Evolutionary conservation across 2,888 invertebrate species (phyloP).

Genomic region (Germaria angustata): DNA sequence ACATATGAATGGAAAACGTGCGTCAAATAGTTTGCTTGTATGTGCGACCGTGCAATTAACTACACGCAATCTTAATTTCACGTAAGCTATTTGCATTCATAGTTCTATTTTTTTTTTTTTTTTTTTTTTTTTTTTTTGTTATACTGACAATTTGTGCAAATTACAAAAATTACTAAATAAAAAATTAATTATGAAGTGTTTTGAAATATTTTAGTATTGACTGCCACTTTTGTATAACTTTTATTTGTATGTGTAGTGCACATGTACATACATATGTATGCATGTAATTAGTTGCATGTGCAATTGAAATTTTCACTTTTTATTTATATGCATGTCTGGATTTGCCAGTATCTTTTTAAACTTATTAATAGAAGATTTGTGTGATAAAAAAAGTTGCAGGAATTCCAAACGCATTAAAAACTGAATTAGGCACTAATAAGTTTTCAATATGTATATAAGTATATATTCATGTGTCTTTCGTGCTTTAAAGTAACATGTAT

Average conservation of each 20-base stretch:
- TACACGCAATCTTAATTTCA: slow-evolving; percentile 53
- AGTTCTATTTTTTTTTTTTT: slow-evolving; percentile 4
- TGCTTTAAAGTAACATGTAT: too few species aligned
- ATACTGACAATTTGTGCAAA: slow-evolving; percentile 29
- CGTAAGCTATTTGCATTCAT: slow-evolving; percentile 47
- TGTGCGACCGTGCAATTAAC: neutral
- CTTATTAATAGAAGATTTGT: too few species aligned
- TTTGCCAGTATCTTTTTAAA: too few species aligned
- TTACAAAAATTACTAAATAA: neutral
- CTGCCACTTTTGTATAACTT: neutral
- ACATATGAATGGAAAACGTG: too few species aligned
- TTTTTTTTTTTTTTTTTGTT: neutral
- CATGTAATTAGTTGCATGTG: neutral
- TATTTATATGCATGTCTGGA: too few species aligned
- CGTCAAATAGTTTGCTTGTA: too few species aligned
- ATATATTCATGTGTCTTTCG: too few species aligned
- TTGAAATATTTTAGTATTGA: neutral
- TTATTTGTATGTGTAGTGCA: neutral
- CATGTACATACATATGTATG: neutral
- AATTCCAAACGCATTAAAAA: too few species aligned
- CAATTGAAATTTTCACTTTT: too few species aligned
- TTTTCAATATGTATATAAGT: too few species aligned
- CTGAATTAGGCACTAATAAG: too few species aligned
- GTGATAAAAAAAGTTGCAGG: too few species aligned
- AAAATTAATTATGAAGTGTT: neutral